Conservation (phyloP, 2,113 vertebrate genomes). For the Burhinus bistriatus region DNA sequence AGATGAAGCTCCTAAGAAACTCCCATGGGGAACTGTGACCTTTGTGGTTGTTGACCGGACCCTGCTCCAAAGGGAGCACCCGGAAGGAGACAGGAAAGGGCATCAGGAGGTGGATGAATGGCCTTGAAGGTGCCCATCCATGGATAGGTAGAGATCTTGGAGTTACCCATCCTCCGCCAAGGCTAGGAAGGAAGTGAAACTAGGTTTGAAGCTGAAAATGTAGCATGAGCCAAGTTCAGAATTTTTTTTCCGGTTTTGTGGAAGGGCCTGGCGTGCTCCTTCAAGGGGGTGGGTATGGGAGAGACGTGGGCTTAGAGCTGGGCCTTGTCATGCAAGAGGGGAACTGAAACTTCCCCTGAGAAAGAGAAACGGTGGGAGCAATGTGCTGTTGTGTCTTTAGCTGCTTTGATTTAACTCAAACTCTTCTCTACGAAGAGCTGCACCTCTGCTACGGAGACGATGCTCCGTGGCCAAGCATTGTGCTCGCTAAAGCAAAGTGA, state of each 20-base stretch:
- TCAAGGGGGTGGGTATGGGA: rapidly evolving
- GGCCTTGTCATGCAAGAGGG: background rate
- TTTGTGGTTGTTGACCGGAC: background rate
- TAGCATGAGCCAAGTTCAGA: rapidly evolving
- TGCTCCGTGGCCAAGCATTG: background rate
- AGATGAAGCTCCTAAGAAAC: background rate
- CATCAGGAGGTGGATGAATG: background rate
- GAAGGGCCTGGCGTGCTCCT: rapidly evolving
- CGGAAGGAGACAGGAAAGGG: background rate
- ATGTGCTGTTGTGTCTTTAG: background rate
- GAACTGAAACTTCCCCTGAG: background rate
- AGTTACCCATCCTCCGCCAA: background rate
- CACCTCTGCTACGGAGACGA: background rate
- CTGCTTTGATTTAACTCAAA: background rate
- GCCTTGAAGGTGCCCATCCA: background rate
- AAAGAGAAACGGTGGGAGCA: background rate
- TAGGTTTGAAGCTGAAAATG: background rate
- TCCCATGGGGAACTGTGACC: background rate
- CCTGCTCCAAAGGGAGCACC: background rate
- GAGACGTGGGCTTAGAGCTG: background rate
- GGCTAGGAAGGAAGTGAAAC: background rate
- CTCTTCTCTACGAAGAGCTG: background rate
- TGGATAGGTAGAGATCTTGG: background rate
- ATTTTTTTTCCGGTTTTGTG: background rate
- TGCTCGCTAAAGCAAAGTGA: background rate